phyloP scores from a whole-genome alignment of 2,113 vertebrate species.

The Nerophis ophidion region DNA sequence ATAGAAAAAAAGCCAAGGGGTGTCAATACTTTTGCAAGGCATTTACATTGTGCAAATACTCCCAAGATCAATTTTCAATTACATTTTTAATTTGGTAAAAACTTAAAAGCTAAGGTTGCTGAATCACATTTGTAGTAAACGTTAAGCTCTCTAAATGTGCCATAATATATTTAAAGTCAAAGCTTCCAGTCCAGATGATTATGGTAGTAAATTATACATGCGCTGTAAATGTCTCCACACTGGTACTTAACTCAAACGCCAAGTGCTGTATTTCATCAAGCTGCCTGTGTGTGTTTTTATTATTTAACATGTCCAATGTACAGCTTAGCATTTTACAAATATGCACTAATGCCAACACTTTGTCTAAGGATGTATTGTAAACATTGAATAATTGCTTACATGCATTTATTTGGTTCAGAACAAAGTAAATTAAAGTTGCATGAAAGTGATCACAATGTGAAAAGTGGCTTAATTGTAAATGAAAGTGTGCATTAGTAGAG shows the following conservation, averaged over 20 bases:
- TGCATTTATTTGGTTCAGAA: neutral
- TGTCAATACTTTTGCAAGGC: too few species aligned
- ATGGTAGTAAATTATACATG: neutral
- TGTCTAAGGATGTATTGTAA: conserved; percentile 33
- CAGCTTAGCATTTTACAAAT: conserved; percentile 43
- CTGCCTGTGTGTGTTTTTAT: conserved; percentile 17
- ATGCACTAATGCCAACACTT: conserved; percentile 48
- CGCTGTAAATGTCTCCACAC: conserved; percentile 49
- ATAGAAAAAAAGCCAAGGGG: too few species aligned
- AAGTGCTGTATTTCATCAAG: conserved; percentile 34
- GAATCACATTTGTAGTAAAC: too few species aligned
- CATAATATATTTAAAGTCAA: neutral
- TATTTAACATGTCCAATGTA: conserved; percentile 13
- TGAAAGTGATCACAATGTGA: neutral
- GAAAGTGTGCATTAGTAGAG: conserved; percentile 12
- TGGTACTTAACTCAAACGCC: conserved; percentile 33
- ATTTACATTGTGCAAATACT: too few species aligned
- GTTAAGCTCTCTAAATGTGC: neutral
- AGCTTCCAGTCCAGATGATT: neutral
- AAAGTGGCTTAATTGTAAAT: conserved; percentile 4
- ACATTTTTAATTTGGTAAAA: too few species aligned
- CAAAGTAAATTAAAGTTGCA: neutral
- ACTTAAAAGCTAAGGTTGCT: too few species aligned
- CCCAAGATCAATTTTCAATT: too few species aligned
- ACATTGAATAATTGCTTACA: conserved; percentile 10